These are phyloP conservation scores for Keiferia lycopersicella DNA, from an alignment of 2,888 invertebrate genomes.

Conservation along the genomic window DNA sequence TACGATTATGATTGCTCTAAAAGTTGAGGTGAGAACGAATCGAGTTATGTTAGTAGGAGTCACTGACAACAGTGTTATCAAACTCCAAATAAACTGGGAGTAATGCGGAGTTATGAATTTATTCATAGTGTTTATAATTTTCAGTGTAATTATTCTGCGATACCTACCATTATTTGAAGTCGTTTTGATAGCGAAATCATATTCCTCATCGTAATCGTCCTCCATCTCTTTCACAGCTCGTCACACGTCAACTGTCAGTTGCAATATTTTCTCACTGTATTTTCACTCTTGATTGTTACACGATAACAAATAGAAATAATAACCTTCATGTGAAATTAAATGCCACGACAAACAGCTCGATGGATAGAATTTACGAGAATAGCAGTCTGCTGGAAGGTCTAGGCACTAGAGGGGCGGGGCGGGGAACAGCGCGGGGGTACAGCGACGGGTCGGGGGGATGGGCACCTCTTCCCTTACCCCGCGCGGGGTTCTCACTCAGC, in stretches of 20 bases:
- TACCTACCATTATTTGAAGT: not conserved
- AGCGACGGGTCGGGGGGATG: not conserved
- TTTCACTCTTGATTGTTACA: not conserved
- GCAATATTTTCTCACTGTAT: not conserved
- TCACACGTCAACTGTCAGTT: not conserved
- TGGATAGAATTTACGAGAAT: not conserved
- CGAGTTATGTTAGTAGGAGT: too few species aligned
- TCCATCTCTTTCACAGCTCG: slow-evolving; percentile 7
- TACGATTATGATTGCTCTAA: too few species aligned
- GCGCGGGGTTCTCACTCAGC: not conserved
- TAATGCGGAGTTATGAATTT: too few species aligned
- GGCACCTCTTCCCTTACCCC: not conserved
- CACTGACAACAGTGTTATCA: too few species aligned
- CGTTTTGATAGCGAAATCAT: not conserved
- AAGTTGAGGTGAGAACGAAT: too few species aligned
- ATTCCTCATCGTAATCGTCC: not conserved
- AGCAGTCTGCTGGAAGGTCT: not conserved
- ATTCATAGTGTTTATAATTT: not conserved
- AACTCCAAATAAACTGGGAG: too few species aligned
- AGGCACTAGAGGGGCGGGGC: not conserved
- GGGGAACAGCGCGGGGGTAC: not conserved
- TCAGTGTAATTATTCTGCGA: not conserved
- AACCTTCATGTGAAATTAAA: not conserved
- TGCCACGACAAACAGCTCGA: slow-evolving; percentile 3
- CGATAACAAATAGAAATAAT: not conserved